phyloP scores from a whole-genome alignment of 2,888 invertebrate genomes.

The Melieria crassipennis region DNA sequence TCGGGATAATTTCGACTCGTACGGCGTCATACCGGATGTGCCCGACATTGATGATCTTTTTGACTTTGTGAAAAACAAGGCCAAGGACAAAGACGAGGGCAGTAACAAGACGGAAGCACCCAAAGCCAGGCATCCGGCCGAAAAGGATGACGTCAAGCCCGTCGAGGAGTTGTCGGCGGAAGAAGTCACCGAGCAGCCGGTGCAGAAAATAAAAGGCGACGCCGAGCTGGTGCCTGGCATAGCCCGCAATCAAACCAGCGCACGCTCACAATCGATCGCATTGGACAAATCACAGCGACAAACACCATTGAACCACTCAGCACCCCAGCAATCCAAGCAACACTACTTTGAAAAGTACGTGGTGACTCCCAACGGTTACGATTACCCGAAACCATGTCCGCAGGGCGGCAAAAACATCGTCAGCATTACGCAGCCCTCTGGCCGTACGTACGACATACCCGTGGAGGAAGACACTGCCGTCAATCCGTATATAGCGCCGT shows the following conservation, averaged over 20 bases:
- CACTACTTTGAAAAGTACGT: conserved; percentile 56
- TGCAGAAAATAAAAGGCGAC: conserved; percentile 62
- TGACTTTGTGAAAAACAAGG: conserved; percentile 59
- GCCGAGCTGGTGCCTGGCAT: conserved; percentile 57
- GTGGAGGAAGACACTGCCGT: conserved; percentile 53
- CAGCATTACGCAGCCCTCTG: conserved; percentile 57
- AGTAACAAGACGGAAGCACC: conserved; percentile 29
- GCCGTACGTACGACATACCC: conserved; percentile 58
- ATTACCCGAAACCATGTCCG: conserved; percentile 50
- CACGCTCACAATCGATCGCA: conserved; percentile 28
- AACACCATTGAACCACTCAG: conserved; percentile 53
- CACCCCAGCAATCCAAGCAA: conserved; percentile 52
- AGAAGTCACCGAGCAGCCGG: conserved; percentile 37
- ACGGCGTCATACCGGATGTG: conserved; percentile 61
- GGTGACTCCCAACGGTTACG: conserved; percentile 51
- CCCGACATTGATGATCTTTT: conserved; percentile 63
- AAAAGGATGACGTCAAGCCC: conserved; percentile 27
- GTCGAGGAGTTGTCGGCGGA: conserved; percentile 38
- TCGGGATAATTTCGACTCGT: conserved; percentile 62
- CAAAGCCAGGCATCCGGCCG: conserved; percentile 19
- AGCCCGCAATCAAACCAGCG: conserved; percentile 40
- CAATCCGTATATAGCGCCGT: conserved; percentile 62
- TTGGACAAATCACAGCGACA: conserved; percentile 41
- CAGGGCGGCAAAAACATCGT: conserved; percentile 49
- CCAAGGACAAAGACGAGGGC: conserved; percentile 29